Evolutionary conservation across 2,797 vertebrate genomes (phyloP).

Genomic region (Harpagifer antarcticus): DNA sequence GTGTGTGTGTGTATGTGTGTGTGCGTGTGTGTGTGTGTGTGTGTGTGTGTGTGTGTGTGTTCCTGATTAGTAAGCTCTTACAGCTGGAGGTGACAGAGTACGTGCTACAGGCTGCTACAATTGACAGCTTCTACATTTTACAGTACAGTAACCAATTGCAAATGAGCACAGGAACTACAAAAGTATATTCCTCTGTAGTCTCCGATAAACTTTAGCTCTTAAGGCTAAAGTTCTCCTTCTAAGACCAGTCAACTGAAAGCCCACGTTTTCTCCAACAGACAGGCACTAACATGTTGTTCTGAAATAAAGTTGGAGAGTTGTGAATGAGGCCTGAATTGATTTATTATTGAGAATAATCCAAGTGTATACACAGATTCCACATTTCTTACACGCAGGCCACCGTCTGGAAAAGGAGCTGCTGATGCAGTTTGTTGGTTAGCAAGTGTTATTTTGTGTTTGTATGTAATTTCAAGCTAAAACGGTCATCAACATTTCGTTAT

Average conservation of each 20-base stretch:
- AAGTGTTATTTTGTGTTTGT: neutral
- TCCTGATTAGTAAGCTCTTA: constrained; percentile 51
- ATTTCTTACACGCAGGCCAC: too few species aligned
- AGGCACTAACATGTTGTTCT: neutral
- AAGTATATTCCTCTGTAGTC: neutral
- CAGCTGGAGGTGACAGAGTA: constrained; percentile 69
- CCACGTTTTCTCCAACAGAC: neutral
- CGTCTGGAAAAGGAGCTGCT: constrained; percentile 9
- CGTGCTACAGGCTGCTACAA: constrained; percentile 9
- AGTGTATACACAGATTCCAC: too few species aligned
- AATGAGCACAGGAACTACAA: neutral
- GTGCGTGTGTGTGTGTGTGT: neutral
- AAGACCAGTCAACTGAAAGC: neutral
- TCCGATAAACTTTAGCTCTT: neutral
- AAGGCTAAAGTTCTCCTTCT: neutral
- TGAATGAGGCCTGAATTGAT: neutral
- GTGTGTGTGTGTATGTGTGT: neutral
- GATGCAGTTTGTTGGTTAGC: neutral
- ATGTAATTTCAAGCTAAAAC: constrained; percentile 33
- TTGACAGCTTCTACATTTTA: constrained; percentile 36
- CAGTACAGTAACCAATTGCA: neutral
- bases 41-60: constrained; percentile 23
- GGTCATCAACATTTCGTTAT: neutral
- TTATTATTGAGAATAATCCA: too few species aligned
- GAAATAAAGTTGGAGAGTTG: neutral